phyloP scores from a whole-genome alignment of 2,888 invertebrate species.

The Orchesellides sinensis region DNA sequence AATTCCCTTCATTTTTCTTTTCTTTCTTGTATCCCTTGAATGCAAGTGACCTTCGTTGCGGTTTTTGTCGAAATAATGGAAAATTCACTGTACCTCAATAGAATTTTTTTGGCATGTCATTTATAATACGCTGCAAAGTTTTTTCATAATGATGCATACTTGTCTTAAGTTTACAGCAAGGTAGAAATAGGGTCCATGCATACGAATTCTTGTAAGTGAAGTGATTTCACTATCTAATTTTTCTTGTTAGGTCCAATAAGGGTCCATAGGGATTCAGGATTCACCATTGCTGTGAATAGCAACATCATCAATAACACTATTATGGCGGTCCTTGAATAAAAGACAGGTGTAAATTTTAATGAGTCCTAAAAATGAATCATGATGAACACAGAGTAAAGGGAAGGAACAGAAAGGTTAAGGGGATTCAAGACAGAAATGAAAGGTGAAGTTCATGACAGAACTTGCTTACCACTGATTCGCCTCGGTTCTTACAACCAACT shows the following conservation, averaged over 20 bases:
- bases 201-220: background rate
- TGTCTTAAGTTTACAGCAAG: background rate
- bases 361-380: slow-evolving; percentile 28
- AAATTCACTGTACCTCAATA: background rate
- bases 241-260: background rate
- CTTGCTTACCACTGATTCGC: slow-evolving; percentile 46
- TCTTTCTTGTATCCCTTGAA: too few relatives aligned
- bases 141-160: background rate
- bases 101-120: slow-evolving; percentile 54
- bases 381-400: background rate
- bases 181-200: background rate
- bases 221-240: too few relatives aligned
- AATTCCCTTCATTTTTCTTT: slow-evolving; percentile 23
- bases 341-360: slow-evolving; percentile 61
- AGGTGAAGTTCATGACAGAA: slow-evolving; percentile 60
- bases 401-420: slow-evolving; percentile 45
- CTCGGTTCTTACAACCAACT: slow-evolving; percentile 39
- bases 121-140: slow-evolving; percentile 47
- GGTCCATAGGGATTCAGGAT: background rate
- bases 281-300: background rate
- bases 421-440: slow-evolving; percentile 48
- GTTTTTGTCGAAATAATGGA: slow-evolving; percentile 28
- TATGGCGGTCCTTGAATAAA: slow-evolving; percentile 1
- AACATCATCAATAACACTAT: background rate
- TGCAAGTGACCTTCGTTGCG: slow-evolving; percentile 48